A percentile compares a stretch with the other conserved stretches of the same genome.
phyloP scores from a whole-genome alignment of 1,140 invertebrate genomes.

The Drosophila pseudoananassae region DNA sequence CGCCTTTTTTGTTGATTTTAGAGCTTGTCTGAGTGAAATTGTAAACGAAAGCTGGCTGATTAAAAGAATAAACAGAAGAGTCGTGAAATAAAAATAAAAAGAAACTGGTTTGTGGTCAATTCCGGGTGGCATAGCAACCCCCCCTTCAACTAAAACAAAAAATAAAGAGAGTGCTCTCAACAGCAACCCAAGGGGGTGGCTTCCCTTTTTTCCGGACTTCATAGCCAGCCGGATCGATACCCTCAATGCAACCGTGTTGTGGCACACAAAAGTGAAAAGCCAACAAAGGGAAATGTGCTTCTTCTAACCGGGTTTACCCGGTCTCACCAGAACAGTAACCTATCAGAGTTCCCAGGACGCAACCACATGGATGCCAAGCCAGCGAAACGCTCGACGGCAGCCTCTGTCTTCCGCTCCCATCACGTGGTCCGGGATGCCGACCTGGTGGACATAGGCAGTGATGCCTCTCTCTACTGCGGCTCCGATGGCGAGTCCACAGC shows the following conservation, averaged over 20 bases:
- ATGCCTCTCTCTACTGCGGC: conserved; percentile 76
- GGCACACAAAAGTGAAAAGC: conserved; percentile 34
- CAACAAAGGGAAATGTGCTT: conserved; percentile 35
- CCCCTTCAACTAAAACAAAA: conserved; percentile 3
- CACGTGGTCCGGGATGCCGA: conserved; percentile 61
- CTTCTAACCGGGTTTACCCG: background rate
- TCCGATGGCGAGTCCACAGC: conserved; percentile 40
- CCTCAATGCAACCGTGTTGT: conserved; percentile 69
- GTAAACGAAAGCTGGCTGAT: conserved; percentile 32
- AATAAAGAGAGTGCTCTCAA: conserved; percentile 10
- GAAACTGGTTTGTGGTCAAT: background rate
- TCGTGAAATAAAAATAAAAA: background rate
- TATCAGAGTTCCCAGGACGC: background rate
- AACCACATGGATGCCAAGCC: conserved; percentile 52
- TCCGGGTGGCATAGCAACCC: conserved; percentile 12
- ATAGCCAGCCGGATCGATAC: conserved; percentile 64
- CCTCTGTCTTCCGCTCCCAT: conserved; percentile 68
- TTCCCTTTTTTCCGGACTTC: conserved; percentile 41
- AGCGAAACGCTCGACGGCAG: conserved; percentile 65
- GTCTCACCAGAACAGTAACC: background rate
- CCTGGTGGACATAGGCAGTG: conserved; percentile 78
- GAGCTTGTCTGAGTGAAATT: conserved; percentile 34
- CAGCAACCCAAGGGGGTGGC: conserved; percentile 27
- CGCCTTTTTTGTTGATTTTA: background rate
- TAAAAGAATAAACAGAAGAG: conserved; percentile 12